phyloP scores from a whole-genome alignment of 1,140 invertebrate species.

The Argopecten irradians region DNA sequence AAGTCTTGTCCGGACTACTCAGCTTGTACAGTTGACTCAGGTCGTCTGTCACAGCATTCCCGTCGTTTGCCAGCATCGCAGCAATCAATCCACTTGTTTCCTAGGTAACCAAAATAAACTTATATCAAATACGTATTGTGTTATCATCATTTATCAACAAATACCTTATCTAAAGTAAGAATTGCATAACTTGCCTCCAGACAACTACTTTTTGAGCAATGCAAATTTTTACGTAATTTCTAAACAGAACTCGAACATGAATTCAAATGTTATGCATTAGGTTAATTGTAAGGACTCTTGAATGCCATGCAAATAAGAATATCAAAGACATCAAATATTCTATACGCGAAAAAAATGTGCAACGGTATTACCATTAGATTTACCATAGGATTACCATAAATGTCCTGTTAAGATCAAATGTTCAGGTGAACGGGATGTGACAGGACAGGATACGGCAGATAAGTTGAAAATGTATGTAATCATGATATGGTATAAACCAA shows the following conservation, averaged over 20 bases:
- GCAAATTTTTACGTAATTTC: not conserved
- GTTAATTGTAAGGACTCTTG: not conserved
- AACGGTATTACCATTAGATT: too few relatives aligned
- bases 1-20: constrained; percentile 38
- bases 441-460: not conserved
- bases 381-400: too few relatives aligned
- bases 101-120: constrained; percentile 36
- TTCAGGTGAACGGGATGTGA: too few relatives aligned
- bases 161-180: not conserved
- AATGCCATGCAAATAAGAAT: too few relatives aligned
- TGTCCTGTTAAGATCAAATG: too few relatives aligned
- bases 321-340: too few relatives aligned
- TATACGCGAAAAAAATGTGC: too few relatives aligned
- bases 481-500: not conserved
- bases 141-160: not conserved
- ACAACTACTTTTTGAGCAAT: not conserved
- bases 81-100: constrained; percentile 57
- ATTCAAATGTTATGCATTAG: not conserved
- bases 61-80: constrained; percentile 56
- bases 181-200: not conserved
- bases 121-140: not conserved
- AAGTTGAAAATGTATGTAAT: not conserved
- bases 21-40: constrained; percentile 33
- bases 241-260: not conserved
- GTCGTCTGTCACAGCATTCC: constrained; percentile 48